Percentiles rank a stretch among this genome's conserved stretches.
These are phyloP conservation scores for Microdon myrmicae DNA, from an alignment of 2,888 invertebrate genomes.

Conservation along the genomic window DNA sequence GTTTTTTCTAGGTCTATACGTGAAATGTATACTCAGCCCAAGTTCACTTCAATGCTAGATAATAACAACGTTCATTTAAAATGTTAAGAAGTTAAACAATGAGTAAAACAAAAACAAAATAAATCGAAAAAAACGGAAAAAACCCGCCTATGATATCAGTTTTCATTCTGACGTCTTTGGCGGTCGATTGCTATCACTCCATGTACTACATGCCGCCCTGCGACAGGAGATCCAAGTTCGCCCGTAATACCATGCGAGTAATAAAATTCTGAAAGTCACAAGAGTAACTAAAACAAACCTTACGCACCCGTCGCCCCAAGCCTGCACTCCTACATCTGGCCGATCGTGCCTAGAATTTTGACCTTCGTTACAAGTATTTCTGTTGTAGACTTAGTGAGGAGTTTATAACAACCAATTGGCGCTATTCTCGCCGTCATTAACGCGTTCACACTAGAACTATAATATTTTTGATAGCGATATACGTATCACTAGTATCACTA, in stretches of 20 bases:
- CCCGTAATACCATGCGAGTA: constrained; percentile 15
- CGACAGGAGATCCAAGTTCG: constrained; percentile 38
- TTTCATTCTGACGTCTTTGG: constrained; percentile 32
- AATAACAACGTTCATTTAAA: constrained; percentile 21
- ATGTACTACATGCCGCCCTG: constrained; percentile 1
- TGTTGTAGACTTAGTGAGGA: constrained; percentile 47
- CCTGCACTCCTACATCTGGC: constrained; percentile 21
- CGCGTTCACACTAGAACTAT: constrained; percentile 43
- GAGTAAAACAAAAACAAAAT: constrained; percentile 1
- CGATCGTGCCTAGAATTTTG: constrained; percentile 55
- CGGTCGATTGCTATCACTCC: constrained; percentile 14
- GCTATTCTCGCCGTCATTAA: constrained; percentile 20
- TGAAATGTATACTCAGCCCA: constrained; percentile 40
- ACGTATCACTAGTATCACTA: no score
- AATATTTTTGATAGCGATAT: constrained; percentile 43
- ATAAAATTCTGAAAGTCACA: constrained; percentile 32
- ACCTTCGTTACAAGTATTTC: constrained; percentile 54
- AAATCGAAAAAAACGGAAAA: no score
- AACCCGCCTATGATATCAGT: constrained; percentile 32
- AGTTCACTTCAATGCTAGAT: constrained; percentile 47
- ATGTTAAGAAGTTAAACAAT: constrained; percentile 17
- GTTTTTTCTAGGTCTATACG: constrained; percentile 25
- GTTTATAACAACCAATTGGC: constrained; percentile 38
- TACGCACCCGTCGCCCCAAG: constrained; percentile 7
- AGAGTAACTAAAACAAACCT: constrained; percentile 36